A percentile compares a stretch with the other conserved stretches of the same genome.
phyloP scores from a whole-genome alignment of 2,797 vertebrate genomes.

The Calcarius lapponicus region DNA sequence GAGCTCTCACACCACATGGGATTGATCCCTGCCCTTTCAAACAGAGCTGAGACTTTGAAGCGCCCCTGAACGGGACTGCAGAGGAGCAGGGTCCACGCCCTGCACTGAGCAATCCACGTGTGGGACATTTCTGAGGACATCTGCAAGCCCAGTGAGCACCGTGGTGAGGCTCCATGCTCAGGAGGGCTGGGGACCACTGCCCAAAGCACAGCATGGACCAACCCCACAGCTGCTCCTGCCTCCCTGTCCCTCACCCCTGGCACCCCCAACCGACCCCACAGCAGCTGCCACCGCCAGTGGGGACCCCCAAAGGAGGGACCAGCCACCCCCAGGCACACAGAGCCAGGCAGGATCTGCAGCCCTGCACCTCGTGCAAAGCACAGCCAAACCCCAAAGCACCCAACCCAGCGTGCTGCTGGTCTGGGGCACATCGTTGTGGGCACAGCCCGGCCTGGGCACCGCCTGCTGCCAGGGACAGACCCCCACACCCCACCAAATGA shows the following conservation, averaged over 20 bases:
- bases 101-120: accelerated
- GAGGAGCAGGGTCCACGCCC: accelerated
- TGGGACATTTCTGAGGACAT: background rate
- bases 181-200: background rate
- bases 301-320: background rate
- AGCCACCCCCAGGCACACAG: accelerated
- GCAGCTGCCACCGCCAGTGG: accelerated
- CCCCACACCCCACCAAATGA: accelerated
- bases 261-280: accelerated
- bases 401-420: accelerated
- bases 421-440: background rate
- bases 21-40: background rate
- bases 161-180: accelerated
- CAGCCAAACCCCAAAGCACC: accelerated
- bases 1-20: accelerated
- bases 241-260: background rate
- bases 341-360: accelerated
- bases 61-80: accelerated
- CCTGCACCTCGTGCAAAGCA: background rate
- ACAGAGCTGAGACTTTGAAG: too few species aligned
- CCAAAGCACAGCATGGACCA: accelerated
- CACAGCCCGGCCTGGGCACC: background rate
- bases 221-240: accelerated
- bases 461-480: background rate
- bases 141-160: accelerated